A percentile compares a stretch with the other conserved stretches of the same genome.
Evolutionary conservation across 2,797 vertebrate genomes (phyloP).

Genomic region (Takifugu ocellatus): DNA sequence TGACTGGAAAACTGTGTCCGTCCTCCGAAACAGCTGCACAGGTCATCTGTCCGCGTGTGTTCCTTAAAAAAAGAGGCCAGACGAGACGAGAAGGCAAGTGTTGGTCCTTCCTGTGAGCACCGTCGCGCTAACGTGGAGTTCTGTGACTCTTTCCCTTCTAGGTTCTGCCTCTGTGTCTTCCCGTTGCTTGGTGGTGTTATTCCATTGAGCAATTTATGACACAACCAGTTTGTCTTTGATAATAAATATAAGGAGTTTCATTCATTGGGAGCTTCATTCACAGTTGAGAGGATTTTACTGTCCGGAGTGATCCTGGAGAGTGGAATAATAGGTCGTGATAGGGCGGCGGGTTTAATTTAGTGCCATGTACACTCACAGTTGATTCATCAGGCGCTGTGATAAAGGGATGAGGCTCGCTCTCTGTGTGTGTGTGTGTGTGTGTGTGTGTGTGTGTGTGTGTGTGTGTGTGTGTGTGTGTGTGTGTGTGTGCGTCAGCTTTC

Average conservation of each 20-base stretch:
- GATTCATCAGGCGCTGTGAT: slow-evolving; percentile 52
- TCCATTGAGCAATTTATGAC: no score
- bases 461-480: slow-evolving; percentile 17
- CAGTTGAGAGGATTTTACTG: slow-evolving; percentile 27
- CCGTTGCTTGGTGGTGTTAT: no score
- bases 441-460: slow-evolving; percentile 14
- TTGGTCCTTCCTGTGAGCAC: no score
- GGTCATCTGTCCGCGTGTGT: slow-evolving; percentile 8
- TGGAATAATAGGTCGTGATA: slow-evolving; percentile 44
- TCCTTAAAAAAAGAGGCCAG: slow-evolving; percentile 3
- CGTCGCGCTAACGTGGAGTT: no score
- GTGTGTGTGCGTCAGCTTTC: slow-evolving; percentile 12
- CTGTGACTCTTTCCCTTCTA: no score
- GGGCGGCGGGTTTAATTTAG: slow-evolving; percentile 40
- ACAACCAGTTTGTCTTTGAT: no score
- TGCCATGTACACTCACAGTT: slow-evolving; percentile 34
- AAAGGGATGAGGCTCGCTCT: slow-evolving; percentile 43
- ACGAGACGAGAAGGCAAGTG: slow-evolving; percentile 1
- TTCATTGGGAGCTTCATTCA: slow-evolving; percentile 24
- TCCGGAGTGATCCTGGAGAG: slow-evolving; percentile 33
- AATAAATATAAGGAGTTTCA: no score
- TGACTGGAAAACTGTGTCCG: slow-evolving; percentile 34
- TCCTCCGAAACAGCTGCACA: slow-evolving; percentile 43
- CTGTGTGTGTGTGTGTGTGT: slow-evolving; percentile 15
- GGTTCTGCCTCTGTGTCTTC: no score